Base-by-base conservation (phyloP, 2,797 vertebrate species). In the Pygocentrus nattereri region DNA sequence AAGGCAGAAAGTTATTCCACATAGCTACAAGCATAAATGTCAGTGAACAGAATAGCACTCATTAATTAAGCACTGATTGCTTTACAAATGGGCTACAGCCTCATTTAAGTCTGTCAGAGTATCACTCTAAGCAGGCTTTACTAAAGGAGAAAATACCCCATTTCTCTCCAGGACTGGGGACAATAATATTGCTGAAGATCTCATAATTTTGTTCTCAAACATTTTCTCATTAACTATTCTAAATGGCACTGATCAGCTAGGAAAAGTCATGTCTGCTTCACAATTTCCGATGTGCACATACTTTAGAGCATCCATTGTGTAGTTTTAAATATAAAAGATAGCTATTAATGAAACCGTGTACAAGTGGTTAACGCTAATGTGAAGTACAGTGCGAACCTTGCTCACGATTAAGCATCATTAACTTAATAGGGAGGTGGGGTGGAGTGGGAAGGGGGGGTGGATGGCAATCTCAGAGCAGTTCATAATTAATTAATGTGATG, bases 41-140 rank as follows among this genome's bases (percentile, higher is more conserved):
- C 90, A 92, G 62, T 80, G 90, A 89, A 84, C 90, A 91, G 87
- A 89, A 89, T 90, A 91, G 88, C 76, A 76, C 82, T 87, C 69
- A 61, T 91, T 93, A 92, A 94, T 92, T 92, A 91, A 89, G 89
- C 85, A 86, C 87, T 91, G 90, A 93, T 91, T 92, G 90, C 87
- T 82, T 91, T 91, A 90, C 84, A 90, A 88, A 90, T 88, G 87
- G 89, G 90, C 89, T 87, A 73, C 84, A 89, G 88, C 84, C 78
- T 90, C 88, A 80, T 92, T 91, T 89, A 79, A 87, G 90, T 91
- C 76, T 34, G 70, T 89, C 79, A 84, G 89, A 92, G 90, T 89
- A 88, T 82, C 74, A 83, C 82, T 82, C 88, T 86, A 85, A 91
- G 88, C 83, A 85, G 83, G 49, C 81, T 74, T 80, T 67, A 52